A percentile compares a stretch with the other conserved stretches of the same genome.
These are phyloP conservation scores for Melolontha melolontha DNA, from an alignment of 2,888 invertebrate genomes.

Conservation along the genomic window DNA sequence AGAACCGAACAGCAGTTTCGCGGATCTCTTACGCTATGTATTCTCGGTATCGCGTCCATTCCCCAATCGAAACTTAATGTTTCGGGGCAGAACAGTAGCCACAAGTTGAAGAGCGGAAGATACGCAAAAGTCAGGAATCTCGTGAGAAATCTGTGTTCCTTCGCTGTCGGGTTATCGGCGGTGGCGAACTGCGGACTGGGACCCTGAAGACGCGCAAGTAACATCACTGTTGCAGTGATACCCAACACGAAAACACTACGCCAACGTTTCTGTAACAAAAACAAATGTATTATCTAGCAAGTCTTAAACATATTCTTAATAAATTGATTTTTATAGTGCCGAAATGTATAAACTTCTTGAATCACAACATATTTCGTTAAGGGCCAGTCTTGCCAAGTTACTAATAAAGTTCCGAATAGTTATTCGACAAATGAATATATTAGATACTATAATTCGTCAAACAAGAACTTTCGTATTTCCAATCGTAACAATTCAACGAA, in stretches of 20 bases:
- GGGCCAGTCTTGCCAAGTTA: too few species aligned
- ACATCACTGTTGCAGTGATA: conserved; percentile 75
- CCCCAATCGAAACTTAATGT: conserved; percentile 98
- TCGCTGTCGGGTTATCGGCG: conserved; percentile 96
- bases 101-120: conserved; percentile 91
- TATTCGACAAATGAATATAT: too few species aligned
- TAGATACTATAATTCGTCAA: too few species aligned
- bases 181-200: conserved; percentile 87
- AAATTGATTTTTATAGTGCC: not conserved
- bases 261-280: conserved; percentile 75
- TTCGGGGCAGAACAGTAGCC: conserved; percentile 86
- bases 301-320: not conserved
- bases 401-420: too few species aligned
- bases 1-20: conserved; percentile 81
- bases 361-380: too few species aligned
- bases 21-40: conserved; percentile 81
- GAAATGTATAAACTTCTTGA: too few species aligned
- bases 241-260: conserved; percentile 78
- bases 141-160: conserved; percentile 82
- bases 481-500: too few species aligned
- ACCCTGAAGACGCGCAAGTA: conserved; percentile 83
- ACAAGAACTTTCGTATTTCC: too few species aligned
- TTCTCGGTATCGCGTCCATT: conserved; percentile 94
- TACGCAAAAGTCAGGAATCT: conserved; percentile 91
- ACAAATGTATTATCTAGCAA: conserved; percentile 32